A percentile compares a stretch with the other conserved stretches of the same genome.
Conservation (phyloP, 2,113 vertebrate species). For the Mesocricetus auratus region DNA sequence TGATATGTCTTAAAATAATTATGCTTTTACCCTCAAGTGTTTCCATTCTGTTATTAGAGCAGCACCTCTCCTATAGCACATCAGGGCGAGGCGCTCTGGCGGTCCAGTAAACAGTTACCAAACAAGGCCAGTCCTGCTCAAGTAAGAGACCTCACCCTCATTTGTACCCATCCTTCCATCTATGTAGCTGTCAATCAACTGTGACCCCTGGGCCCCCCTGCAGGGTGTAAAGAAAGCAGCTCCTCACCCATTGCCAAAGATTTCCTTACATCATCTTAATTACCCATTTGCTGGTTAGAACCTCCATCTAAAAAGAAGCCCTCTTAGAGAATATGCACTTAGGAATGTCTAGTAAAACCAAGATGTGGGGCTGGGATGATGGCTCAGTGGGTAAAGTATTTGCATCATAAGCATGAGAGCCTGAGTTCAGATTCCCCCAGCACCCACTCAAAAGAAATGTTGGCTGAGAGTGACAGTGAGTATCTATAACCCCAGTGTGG, state of each 20-base stretch:
- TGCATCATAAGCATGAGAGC: too few relatives aligned
- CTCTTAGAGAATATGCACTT: constrained; percentile 30
- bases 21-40: constrained; percentile 38
- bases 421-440: not conserved
- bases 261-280: not conserved
- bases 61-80: not conserved
- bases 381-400: not conserved
- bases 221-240: not conserved
- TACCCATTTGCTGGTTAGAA: not conserved
- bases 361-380: not conserved
- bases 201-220: not conserved
- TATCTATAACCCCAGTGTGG: not conserved
- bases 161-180: constrained; percentile 1
- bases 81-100: constrained; percentile 24
- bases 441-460: not conserved
- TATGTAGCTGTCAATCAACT: constrained; percentile 32
- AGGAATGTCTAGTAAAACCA: not conserved
- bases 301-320: not conserved
- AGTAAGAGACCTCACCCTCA: not conserved
- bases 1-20: constrained; percentile 70
- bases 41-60: not conserved
- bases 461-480: not conserved
- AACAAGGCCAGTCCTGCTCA: constrained; percentile 59
- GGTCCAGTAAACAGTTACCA: constrained; percentile 71
- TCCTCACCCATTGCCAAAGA: not conserved